Conservation (phyloP, 2,888 invertebrate species). For the Acronicta alni region DNA sequence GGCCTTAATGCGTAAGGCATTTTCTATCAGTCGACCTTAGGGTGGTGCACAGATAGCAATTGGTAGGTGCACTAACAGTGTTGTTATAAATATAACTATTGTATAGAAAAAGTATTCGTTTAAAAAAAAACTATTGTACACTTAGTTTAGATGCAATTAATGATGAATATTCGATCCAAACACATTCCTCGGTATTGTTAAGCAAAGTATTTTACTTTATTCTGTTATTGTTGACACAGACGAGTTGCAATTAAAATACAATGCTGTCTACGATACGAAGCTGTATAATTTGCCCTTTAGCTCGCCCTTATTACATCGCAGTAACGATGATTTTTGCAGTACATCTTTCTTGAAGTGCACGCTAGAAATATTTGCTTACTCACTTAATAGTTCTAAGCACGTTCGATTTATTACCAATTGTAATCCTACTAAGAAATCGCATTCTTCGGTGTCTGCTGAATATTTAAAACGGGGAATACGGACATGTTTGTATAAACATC, state of each 20-base stretch:
- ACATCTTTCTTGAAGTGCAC: background rate
- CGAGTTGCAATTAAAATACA: constrained; percentile 47
- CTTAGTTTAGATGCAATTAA: background rate
- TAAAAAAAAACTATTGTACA: too few species aligned
- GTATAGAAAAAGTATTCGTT: too few species aligned
- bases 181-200: constrained; percentile 5
- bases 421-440: constrained; percentile 52
- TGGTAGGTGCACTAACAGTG: too few species aligned
- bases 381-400: constrained; percentile 41
- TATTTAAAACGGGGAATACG: constrained; percentile 28
- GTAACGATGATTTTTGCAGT: too few species aligned
- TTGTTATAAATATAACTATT: too few species aligned
- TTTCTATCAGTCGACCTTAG: too few species aligned
- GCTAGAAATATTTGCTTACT: constrained; percentile 36
- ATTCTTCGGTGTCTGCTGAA: constrained; percentile 36
- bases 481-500: constrained; percentile 1
- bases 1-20: too few species aligned
- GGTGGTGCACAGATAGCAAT: too few species aligned
- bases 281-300: too few species aligned
- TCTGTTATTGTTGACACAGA: constrained; percentile 36
- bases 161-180: constrained; percentile 1
- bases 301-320: too few species aligned
- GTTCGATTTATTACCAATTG: constrained; percentile 48
- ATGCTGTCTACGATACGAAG: constrained; percentile 20
- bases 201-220: constrained; percentile 19